Base-by-base conservation (phyloP, 1,140 invertebrate species). In the Drosophila pruinosa region DNA sequence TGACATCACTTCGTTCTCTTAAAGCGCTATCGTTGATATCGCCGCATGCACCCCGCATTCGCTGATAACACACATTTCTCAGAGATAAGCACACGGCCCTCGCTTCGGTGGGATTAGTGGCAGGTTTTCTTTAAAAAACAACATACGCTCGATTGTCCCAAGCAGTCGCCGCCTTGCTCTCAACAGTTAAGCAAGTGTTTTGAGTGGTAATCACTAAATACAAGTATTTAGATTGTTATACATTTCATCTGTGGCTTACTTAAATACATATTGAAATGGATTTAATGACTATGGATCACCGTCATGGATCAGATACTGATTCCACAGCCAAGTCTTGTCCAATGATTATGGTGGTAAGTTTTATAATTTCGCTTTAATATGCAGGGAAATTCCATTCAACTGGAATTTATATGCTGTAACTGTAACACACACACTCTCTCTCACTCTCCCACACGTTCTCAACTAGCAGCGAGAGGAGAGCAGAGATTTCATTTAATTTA, bases 181-280 rank as follows among this genome's bases (percentile, higher is more conserved):
- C 70, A 82, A 47, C 61, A 75, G 63, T 70, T 65, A 63, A 74
- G 58, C 81, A 78, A 75, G 67, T 85, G 62, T 73, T 26, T 41
- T n/a, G 36, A 56, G 39, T 36, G 38, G 56, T 73, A 70, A 75
- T 88, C 70, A 67, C 38, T 47, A 2, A 38, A 56, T 31, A 61
- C 36, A 96, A 14, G 45, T 28, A 48, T 28, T 48, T 48, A 48
- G 45, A 97, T 22, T 50, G 28, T 58, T 43, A n/a, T n/a, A n/a
- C n/a, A n/a, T 34, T 77, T 22, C 8, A 12, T 41, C 52, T 54
- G 17, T 36, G 39, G 10, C 10, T 45, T 41, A 48, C 58, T 70
- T 1, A 56, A 45, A 43, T 52, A 52, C 22, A 45, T 54, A 57
- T 12, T 26, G 53, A 22, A 59, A 70, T 56, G 43, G 31, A 65